These are phyloP conservation scores for Rhynchomys soricoides DNA, from an alignment of 2,113 vertebrate species.

Conservation along the genomic window DNA sequence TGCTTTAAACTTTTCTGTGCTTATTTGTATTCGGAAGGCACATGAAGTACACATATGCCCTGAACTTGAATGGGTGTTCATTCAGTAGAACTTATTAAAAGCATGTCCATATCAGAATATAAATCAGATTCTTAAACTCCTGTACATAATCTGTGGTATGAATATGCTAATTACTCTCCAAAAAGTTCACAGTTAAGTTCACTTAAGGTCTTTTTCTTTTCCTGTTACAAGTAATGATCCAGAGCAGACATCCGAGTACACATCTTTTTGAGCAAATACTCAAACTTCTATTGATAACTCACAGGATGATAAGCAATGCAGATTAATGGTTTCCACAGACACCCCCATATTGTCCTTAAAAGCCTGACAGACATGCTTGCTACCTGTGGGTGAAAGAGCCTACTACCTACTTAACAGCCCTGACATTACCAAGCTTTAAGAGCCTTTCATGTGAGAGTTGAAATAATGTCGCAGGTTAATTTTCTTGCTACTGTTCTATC, in stretches of 20 bases:
- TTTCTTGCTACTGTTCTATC: not conserved
- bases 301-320: not conserved
- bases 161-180: not conserved
- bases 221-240: constrained; percentile 29
- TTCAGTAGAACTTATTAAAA: not conserved
- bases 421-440: constrained; percentile 13
- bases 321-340: constrained; percentile 48
- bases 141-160: not conserved
- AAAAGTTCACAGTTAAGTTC: not conserved
- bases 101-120: not conserved
- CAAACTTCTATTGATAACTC: constrained; percentile 40
- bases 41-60: not conserved
- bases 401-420: not conserved
- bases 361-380: constrained; percentile 18
- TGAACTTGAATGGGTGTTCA: not conserved
- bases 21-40: not conserved
- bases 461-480: not conserved
- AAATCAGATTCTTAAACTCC: not conserved
- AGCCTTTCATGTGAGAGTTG: not conserved
- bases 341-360: constrained; percentile 18
- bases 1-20: constrained; percentile 27
- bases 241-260: not conserved
- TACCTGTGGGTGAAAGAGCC: constrained; percentile 21
- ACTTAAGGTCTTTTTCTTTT: not conserved
- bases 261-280: constrained; percentile 33